phyloP scores from a whole-genome alignment of 2,888 invertebrate genomes.

The Heterodera filipjevi region DNA sequence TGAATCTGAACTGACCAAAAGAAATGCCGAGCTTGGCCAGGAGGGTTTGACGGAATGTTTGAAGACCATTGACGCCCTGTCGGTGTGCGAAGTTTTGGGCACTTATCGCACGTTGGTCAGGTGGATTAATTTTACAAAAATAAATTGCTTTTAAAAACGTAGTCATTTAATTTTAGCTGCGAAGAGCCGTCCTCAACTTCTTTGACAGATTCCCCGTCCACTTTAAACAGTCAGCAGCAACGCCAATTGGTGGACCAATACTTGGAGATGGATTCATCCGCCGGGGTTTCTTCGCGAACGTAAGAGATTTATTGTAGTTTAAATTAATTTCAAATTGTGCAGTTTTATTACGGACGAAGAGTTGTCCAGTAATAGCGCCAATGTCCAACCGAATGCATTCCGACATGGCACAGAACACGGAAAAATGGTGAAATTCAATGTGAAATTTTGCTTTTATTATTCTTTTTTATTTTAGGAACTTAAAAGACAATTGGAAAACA shows the following conservation, averaged over 20 bases:
- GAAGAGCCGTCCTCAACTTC: constrained; percentile 23
- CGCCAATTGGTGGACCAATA: constrained; percentile 55
- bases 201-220: neutral
- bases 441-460: neutral
- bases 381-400: neutral
- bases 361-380: neutral
- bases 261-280: constrained; percentile 46
- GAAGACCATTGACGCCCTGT: neutral
- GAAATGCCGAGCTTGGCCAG: neutral
- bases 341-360: constrained; percentile 27
- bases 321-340: neutral
- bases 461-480: neutral
- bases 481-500: neutral
- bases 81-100: neutral
- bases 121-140: neutral
- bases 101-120: constrained; percentile 40
- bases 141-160: neutral
- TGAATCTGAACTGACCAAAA: neutral
- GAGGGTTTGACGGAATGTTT: constrained; percentile 8
- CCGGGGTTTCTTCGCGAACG: constrained; percentile 33
- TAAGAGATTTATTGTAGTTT: constrained; percentile 1
- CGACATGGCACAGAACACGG: neutral
- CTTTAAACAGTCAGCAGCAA: constrained; percentile 39
- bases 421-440: neutral
- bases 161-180: constrained; percentile 11